A percentile compares a stretch with the other conserved stretches of the same genome.
These are phyloP conservation scores for Spodoptera picta DNA, from an alignment of 2,888 invertebrate genomes.

Conservation along the genomic window DNA sequence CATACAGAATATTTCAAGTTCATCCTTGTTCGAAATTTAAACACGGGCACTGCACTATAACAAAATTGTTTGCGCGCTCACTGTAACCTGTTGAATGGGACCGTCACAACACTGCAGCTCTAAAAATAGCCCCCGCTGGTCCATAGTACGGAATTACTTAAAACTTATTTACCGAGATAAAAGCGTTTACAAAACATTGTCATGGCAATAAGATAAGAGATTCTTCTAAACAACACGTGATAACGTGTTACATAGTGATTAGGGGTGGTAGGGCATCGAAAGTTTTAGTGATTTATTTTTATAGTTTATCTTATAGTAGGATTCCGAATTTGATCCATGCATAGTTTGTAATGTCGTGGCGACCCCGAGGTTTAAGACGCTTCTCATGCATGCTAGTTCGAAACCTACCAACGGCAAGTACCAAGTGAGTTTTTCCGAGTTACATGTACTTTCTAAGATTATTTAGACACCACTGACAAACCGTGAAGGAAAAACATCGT, in stretches of 20 bases:
- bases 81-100: slow-evolving; percentile 78
- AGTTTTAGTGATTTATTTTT: slow-evolving; percentile 23
- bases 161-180: slow-evolving; percentile 81
- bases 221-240: slow-evolving; percentile 60
- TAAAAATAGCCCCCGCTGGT: slow-evolving; percentile 78
- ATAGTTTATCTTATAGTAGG: not conserved
- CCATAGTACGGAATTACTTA: slow-evolving; percentile 82
- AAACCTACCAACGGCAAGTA: no score
- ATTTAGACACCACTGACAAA: no score
- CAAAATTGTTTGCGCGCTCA: slow-evolving; percentile 63
- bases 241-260: slow-evolving; percentile 36
- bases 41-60: slow-evolving; percentile 65
- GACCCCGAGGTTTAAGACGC: no score
- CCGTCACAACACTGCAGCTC: slow-evolving; percentile 58
- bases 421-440: no score
- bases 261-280: slow-evolving; percentile 27
- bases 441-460: no score
- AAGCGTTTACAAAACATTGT: slow-evolving; percentile 79
- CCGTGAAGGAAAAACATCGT: no score
- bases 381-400: no score
- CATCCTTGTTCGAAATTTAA: slow-evolving; percentile 63
- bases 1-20: slow-evolving; percentile 73
- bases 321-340: slow-evolving; percentile 6
- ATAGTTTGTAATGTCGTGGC: no score
- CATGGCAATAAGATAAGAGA: slow-evolving; percentile 72